Percentiles rank a stretch among this genome's conserved stretches.
These are phyloP conservation scores for Parascotia fuliginaria DNA, from an alignment of 2,888 invertebrate genomes.

Conservation along the genomic window DNA sequence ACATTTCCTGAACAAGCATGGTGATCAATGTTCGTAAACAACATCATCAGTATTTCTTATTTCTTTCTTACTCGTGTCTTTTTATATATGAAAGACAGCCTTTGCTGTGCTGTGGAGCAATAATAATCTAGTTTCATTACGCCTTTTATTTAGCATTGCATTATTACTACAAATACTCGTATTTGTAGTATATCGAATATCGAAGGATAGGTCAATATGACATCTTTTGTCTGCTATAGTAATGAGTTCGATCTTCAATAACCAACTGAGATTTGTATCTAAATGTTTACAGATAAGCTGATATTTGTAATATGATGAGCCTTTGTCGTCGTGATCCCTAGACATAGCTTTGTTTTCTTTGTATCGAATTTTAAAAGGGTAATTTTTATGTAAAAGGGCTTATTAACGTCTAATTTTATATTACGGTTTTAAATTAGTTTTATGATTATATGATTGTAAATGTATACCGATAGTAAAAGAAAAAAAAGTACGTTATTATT, in stretches of 20 bases:
- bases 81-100: too few species aligned
- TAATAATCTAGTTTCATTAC: too few species aligned
- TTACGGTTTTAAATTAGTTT: background rate
- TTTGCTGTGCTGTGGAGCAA: too few species aligned
- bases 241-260: conserved; percentile 36
- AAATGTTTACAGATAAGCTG: conserved; percentile 22
- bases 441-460: too few species aligned
- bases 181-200: background rate
- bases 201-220: conserved; percentile 7
- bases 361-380: background rate
- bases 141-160: too few species aligned
- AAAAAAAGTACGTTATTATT: too few species aligned
- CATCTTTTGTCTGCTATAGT: conserved; percentile 34
- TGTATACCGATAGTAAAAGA: too few species aligned
- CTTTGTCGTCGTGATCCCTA: conserved; percentile 7
- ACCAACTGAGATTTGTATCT: conserved; percentile 41
- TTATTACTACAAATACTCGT: too few species aligned
- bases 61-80: too few species aligned
- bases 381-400: background rate
- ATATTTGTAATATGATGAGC: conserved; percentile 5
- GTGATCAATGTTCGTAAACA: too few species aligned
- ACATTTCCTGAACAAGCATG: too few species aligned
- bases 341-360: conserved; percentile 14
- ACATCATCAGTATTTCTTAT: too few species aligned
- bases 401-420: background rate